Base-by-base conservation (phyloP, 2,888 invertebrate species). In the Lasioglossum villosulum region DNA sequence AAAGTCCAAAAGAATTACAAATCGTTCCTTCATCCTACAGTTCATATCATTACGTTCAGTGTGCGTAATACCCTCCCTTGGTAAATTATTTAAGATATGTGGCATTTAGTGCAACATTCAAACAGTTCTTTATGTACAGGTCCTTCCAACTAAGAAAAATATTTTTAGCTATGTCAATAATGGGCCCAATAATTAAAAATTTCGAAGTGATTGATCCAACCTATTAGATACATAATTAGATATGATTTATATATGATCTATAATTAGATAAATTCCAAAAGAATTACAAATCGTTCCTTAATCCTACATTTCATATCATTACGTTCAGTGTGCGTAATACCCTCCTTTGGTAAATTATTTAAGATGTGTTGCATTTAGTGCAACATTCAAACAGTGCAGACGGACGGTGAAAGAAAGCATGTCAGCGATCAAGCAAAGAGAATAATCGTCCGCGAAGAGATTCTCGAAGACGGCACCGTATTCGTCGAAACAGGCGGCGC, bases 401-500 rank as follows among this genome's bases (percentile, higher is more conserved):
- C 0, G 0, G 0, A 12, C 1, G 0, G n/a, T n/a, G 10, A 23
- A 12, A 56, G 1, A n/a, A 56, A 56, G 12, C 12, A 4, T n/a
- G 4, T 56, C 10, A n/a, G 10, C n/a, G 56, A n/a, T 6, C n/a
- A 12, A 1, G n/a, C 10, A 10, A 8, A 52, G 6, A 52, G 23
- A 52, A 52, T 1, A n/a, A n/a, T 56, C n/a, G 56, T 56, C n/a
- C 1, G n/a, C 56, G 56, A n/a, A 12, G 12, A 4, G 23, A 52
- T 52, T 23, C n/a, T n/a, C 56, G 56, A 16, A 8, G 30, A 30
- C 16, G 6, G 16, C 1, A 27, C 5, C 16, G 59, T 27, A 63
- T 63, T 30, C 6, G 16, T 19, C 2, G 63, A 8, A 30, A 30
- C 63, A 30, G 30, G 27, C 19, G 5, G 6, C 30, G 19, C 16